Conservation (phyloP, 2,797 vertebrate genomes). For the Tauraco hartlaubi region DNA sequence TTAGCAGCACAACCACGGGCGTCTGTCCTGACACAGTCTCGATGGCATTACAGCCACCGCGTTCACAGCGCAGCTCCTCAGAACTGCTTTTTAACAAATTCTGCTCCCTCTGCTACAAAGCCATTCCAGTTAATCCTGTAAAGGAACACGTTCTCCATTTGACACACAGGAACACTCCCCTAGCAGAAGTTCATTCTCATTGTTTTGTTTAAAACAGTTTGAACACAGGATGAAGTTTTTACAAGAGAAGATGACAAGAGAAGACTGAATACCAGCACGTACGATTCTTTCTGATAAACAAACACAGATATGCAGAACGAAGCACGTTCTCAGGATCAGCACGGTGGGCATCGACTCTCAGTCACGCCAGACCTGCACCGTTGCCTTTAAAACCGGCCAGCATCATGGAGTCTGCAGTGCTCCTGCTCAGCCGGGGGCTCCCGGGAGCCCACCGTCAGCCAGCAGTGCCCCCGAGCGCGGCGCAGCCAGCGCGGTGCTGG, state of each 20-base stretch:
- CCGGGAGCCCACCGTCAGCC: neutral
- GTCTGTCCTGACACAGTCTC: neutral
- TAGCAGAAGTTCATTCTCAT: neutral
- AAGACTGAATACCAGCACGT: accelerated
- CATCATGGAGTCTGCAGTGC: neutral
- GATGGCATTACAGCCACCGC: accelerated
- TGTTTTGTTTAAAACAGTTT: neutral
- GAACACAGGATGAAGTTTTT: neutral
- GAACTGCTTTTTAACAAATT: neutral
- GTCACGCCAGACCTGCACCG: accelerated
- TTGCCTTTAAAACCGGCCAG: neutral
- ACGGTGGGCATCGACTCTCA: neutral
- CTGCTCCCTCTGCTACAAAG: neutral
- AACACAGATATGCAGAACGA: neutral
- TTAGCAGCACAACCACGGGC: neutral
- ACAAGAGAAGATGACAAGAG: neutral
- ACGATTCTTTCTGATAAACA: neutral
- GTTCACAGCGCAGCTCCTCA: neutral
- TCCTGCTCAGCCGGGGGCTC: neutral
- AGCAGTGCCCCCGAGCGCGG: neutral
- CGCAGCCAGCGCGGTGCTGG: neutral
- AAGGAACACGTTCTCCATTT: neutral
- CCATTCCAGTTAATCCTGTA: neutral
- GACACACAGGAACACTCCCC: neutral
- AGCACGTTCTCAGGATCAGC: neutral